phyloP scores from a whole-genome alignment of 1,140 invertebrate genomes.

The Brachystomella parvula region DNA sequence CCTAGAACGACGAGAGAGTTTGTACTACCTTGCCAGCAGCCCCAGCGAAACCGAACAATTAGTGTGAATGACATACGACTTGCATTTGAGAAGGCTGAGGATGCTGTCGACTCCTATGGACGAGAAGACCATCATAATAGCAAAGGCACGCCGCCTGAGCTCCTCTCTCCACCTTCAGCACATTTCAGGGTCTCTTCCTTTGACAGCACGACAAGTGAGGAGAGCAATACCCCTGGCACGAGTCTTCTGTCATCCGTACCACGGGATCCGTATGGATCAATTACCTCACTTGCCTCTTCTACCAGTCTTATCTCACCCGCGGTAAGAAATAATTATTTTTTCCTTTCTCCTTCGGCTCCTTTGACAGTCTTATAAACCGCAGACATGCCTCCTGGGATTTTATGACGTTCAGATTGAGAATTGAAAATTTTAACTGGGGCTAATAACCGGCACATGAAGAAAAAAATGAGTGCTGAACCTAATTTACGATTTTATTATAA shows the following conservation, averaged over 20 bases:
- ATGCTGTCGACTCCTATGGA: constrained; percentile 27
- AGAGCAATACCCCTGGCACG: constrained; percentile 39
- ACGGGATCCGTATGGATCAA: constrained; percentile 44
- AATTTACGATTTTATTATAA: no score
- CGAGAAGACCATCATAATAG: constrained; percentile 25
- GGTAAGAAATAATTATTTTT: constrained; percentile 40
- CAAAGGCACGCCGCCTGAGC: neutral
- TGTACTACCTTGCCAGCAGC: neutral
- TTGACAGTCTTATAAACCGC: no score
- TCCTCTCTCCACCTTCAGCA: constrained; percentile 28
- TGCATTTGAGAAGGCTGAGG: constrained; percentile 52
- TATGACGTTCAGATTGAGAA: no score
- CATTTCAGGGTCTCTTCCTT: constrained; percentile 38
- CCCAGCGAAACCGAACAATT: constrained; percentile 28
- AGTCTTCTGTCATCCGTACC: neutral
- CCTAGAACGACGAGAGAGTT: neutral
- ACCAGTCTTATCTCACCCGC: constrained; percentile 57
- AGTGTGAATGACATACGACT: constrained; percentile 55
- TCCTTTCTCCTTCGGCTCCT: no score
- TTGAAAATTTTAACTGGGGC: no score
- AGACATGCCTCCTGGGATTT: no score
- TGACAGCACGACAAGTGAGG: constrained; percentile 49
- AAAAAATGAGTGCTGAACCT: no score
- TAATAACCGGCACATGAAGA: no score
- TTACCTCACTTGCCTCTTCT: constrained; percentile 54